Evolutionary conservation across 2,113 vertebrate genomes (phyloP), one percentile per base, ranked within the genome.

Genomic region (Onychostoma macrolepis): DNA sequence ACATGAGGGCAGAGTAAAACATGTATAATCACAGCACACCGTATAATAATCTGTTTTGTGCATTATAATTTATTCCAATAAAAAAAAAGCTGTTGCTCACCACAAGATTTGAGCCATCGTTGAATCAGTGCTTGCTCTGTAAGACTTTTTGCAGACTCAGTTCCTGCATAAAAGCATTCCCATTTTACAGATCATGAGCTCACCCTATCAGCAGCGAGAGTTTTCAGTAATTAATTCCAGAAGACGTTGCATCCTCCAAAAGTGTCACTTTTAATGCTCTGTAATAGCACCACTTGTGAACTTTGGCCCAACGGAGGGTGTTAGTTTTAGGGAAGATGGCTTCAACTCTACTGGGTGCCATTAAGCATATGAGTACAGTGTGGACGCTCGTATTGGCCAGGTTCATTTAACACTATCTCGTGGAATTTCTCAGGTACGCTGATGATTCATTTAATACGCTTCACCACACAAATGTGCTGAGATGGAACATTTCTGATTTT

Each of bases 211-310:
- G 63, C 88, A 63, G 43, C 67, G 74, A 85, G 79, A 83, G 78
- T 58, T 26, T 80, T 74, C 43, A 53, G 80, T 84, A 86, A 88
- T 90, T 90, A 89, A 90, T 91, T 81, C 90, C 86, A 91, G 89
- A 81, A 89, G 86, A 79, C 63, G 85, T 92, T 76, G 79, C 86
- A 88, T 90, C 90, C 85, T 92, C 87, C 91, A 92, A 88, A 89
- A 90, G 91, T 79, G 87, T 94, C 93, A 92, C 88, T 90, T 90
- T 86, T 85, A 93, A 90, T 89, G 85, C 86, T 87, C 87, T 81
- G 87, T 88, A 88, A 92, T 88, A 89, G 90, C 88, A 90, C 90
- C 89, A 75, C 82, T 78, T 63, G 87, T 92, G 85, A 92, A 91
- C 88, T 83, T 92, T 90, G 87, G 87, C 76, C 82, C 61, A 91